Percentiles rank a stretch among this genome's conserved stretches.
Evolutionary conservation across 2,888 invertebrate species (phyloP).

Genomic region (Caenorhabditis sp.): DNA sequence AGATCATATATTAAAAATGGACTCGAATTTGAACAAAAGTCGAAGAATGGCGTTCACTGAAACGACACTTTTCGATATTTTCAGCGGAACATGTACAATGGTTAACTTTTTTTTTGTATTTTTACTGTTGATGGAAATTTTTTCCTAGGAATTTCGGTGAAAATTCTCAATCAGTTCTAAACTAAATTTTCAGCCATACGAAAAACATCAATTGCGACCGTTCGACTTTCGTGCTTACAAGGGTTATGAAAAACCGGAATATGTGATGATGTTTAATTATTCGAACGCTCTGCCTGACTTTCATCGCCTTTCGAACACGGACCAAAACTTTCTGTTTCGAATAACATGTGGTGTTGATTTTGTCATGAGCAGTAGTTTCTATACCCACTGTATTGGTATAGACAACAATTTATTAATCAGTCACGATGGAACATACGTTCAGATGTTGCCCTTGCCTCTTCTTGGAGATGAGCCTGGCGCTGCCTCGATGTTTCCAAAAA

Average conservation of each 20-base stretch:
- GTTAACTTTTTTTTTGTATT: conserved; percentile 8
- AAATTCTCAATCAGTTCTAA: background rate
- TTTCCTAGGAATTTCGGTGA: background rate
- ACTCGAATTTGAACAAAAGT: conserved; percentile 37
- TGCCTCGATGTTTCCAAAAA: conserved; percentile 25
- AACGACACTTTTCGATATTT: conserved; percentile 4
- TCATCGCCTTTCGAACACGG: conserved; percentile 21
- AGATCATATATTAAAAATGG: conserved; percentile 35
- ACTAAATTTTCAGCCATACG: conserved; percentile 35
- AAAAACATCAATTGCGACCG: conserved; percentile 29
- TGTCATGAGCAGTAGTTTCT: conserved; percentile 24
- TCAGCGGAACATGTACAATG: conserved; percentile 30
- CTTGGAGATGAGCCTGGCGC: conserved; percentile 33
- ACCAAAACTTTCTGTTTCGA: conserved; percentile 40
- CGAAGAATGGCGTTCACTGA: conserved; percentile 20
- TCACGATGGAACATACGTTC: conserved; percentile 34
- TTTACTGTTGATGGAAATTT: background rate
- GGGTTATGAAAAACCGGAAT: conserved; percentile 38
- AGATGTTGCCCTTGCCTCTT: conserved; percentile 32
- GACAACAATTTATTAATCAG: conserved; percentile 22
- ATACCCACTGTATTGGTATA: conserved; percentile 28
- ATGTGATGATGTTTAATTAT: conserved; percentile 44
- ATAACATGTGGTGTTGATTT: conserved; percentile 41
- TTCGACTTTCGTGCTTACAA: conserved; percentile 34
- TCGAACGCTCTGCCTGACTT: conserved; percentile 28